phyloP scores from a whole-genome alignment of 2,888 invertebrate genomes.

The Pachydiplax longipennis region DNA sequence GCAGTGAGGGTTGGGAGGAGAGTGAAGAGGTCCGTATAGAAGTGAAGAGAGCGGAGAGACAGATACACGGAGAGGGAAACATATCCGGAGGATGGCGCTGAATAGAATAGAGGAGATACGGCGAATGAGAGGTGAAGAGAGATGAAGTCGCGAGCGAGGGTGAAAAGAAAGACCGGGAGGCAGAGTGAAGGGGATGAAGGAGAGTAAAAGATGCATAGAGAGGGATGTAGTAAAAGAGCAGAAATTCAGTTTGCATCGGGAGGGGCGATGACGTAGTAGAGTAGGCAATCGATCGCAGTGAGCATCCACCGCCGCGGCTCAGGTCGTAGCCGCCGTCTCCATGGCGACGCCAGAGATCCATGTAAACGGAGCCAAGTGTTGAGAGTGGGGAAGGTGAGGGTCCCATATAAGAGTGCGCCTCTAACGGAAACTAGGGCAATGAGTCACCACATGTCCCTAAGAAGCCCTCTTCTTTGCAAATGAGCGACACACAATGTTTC shows the following conservation, averaged over 20 bases:
- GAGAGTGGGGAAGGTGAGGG: background rate
- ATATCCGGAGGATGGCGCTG: constrained; percentile 49
- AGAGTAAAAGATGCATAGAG: background rate
- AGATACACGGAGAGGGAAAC: constrained; percentile 47
- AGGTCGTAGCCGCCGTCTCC: background rate
- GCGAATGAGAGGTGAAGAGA: background rate
- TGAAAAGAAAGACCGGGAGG: background rate
- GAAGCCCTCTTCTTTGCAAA: no score
- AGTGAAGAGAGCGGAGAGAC: constrained; percentile 8
- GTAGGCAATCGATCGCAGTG: background rate
- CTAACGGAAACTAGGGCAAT: no score
- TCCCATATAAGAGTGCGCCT: no score
- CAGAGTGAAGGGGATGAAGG: background rate
- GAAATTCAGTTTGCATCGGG: background rate
- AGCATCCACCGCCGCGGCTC: background rate
- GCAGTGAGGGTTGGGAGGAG: background rate
- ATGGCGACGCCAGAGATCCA: background rate
- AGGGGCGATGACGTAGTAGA: background rate
- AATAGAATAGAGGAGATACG: constrained; percentile 54
- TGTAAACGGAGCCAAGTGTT: background rate
- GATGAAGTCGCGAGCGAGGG: background rate
- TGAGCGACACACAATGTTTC: no score
- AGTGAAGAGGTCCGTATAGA: background rate
- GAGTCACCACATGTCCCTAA: no score
- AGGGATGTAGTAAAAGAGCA: background rate